Evolutionary conservation across 2,113 vertebrate species (phyloP).

Genomic region (Spea bombifrons): DNA sequence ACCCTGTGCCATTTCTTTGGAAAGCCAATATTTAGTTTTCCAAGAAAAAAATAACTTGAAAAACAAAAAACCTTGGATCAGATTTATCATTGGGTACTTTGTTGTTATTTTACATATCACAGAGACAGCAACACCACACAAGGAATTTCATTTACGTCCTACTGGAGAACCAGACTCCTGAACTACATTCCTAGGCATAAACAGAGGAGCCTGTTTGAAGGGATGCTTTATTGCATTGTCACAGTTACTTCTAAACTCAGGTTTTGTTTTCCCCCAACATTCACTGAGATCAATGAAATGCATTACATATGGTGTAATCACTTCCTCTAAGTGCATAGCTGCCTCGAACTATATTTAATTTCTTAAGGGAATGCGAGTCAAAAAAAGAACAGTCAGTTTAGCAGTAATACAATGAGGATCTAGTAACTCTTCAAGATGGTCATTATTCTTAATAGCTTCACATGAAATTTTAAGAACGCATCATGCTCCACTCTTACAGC

Average conservation of each 20-base stretch:
- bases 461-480: background rate
- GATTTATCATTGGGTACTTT: too few relatives aligned
- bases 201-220: constrained; percentile 2
- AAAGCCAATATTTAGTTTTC: too few relatives aligned
- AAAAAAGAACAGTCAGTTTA: background rate
- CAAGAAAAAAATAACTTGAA: too few relatives aligned
- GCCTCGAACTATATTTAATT: background rate
- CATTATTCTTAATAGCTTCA: background rate
- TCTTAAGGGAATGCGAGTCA: background rate
- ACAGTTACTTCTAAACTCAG: background rate
- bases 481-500: background rate
- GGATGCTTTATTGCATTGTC: constrained; percentile 11
- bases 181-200: constrained; percentile 27
- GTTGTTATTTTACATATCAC: background rate
- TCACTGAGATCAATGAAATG: background rate
- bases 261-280: constrained; percentile 14
- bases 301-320: background rate
- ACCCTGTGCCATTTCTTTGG: too few relatives aligned
- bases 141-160: constrained; percentile 1
- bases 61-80: too few relatives aligned
- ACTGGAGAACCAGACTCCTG: background rate
- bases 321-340: too few relatives aligned
- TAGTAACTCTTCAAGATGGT: background rate
- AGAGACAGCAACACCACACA: background rate
- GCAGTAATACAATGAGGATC: background rate